phyloP scores from a whole-genome alignment of 23 tunicate species.

The Ciona savignyi region DNA sequence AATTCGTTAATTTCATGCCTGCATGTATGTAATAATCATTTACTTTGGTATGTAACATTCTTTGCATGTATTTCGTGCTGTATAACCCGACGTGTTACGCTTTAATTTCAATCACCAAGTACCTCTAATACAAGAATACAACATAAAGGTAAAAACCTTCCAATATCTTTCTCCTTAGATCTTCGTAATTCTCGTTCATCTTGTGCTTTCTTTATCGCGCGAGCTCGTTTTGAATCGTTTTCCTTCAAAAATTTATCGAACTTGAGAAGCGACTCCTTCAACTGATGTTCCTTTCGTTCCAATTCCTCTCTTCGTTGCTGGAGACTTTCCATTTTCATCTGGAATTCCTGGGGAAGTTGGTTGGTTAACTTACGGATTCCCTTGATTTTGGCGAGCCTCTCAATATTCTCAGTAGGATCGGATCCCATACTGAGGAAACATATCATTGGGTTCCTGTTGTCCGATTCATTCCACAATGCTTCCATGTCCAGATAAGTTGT shows the following conservation, averaged over 20 bases:
- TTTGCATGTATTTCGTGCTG: no score
- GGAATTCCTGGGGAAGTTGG: no score
- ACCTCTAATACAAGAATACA: no score
- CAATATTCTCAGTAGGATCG: constrained; percentile 79
- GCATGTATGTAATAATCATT: no score
- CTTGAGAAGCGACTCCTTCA: constrained; percentile 81
- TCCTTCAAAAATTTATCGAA: constrained; percentile 94
- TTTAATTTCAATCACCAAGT: no score
- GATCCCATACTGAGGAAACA: constrained; percentile 82
- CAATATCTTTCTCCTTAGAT: constrained; percentile 65
- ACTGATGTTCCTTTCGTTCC: constrained; percentile 89
- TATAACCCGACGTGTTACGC: no score
- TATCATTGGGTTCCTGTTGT: constrained; percentile 47
- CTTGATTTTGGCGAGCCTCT: constrained; percentile 48
- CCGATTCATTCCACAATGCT: constrained; percentile 59
- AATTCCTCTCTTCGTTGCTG: constrained; percentile 92
- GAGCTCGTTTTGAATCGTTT: constrained; percentile 91
- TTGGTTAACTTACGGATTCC: constrained; percentile 68
- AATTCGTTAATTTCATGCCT: no score
- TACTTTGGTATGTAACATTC: no score
- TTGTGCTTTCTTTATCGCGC: constrained; percentile 84
- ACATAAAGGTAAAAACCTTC: constrained; percentile 32
- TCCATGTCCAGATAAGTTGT: constrained; percentile 85
- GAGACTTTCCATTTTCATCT: constrained; percentile 97
- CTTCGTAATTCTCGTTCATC: constrained; percentile 76